Base-by-base conservation (phyloP, 2,888 invertebrate genomes). In the Achlya flavicornis region DNA sequence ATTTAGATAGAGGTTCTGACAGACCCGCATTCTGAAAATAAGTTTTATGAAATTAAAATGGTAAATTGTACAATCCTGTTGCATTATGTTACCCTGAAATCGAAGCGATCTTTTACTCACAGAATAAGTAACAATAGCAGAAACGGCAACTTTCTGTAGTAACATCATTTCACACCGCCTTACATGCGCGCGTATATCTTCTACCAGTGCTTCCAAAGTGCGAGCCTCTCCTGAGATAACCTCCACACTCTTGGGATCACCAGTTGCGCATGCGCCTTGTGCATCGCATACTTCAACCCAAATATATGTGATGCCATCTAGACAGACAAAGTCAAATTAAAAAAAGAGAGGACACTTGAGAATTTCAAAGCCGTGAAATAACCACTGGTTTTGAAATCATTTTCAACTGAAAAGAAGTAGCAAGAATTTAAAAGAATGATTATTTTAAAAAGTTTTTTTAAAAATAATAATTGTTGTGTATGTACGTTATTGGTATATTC, bases 221-320 rank as follows among this genome's bases (percentile, higher is more conserved):
- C 79, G 73, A 1, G 78, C 84, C 33, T 76, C 72, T 0, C 84
- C 84, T 1, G 77, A 68, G 0, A 59, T 35, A 46, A 87, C 62
- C 0, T 64, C 7, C 3, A 88, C 65, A 4, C 63, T 63, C 26
- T 41, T 72, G 0, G 65, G 26, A 0, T 62, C 61, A 4, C 86
- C 78, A 3, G 60, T 60, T 0, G 81, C 69, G 67, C 90, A 89
- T 0, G 88, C 89, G 0, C 83, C 85, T 2, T 80, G 70, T 0
- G 81, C 75, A 68, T 90, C 89, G 43, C 88, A 89, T 0, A 86
- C 85, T 65, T 84, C 82, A 4, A 85, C 79, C 86, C 84, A 87
- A 10, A 88, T 69, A 26, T 71, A 64, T 12, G 81, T 85, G 11
- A 83, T 84, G 0, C 67, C 75, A 26, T 71, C 88, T 89, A 70